Conservation (phyloP, 2,113 vertebrate genomes). For the Castor canadensis region DNA sequence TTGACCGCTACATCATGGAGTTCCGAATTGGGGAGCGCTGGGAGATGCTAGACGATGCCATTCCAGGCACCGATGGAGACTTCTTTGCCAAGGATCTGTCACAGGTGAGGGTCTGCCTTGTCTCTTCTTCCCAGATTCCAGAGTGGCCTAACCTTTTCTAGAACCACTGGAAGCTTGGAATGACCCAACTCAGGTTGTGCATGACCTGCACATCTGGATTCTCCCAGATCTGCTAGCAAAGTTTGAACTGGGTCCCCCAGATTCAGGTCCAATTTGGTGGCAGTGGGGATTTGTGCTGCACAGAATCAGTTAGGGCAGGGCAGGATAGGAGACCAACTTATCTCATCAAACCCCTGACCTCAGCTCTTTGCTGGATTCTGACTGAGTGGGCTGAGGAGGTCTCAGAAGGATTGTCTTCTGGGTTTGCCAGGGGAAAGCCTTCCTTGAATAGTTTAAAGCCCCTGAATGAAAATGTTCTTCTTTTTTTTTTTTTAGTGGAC, state of each 20-base stretch:
- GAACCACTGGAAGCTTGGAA: not conserved
- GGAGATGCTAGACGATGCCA: constrained; percentile 95
- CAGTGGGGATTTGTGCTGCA: not conserved
- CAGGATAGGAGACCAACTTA: not conserved
- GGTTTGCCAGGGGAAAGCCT: not conserved
- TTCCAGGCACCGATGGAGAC: constrained; percentile 92
- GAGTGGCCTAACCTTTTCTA: not conserved
- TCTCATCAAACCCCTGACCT: not conserved
- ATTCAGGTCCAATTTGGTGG: not conserved
- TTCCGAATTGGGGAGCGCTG: constrained; percentile 96
- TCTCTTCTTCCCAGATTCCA: not conserved
- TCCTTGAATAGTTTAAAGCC: not conserved
- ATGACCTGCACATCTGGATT: not conserved
- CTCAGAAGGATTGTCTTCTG: not conserved
- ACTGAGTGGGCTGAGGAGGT: not conserved
- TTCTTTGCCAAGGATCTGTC: constrained; percentile 97
- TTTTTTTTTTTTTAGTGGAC: not conserved
- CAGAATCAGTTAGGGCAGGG: not conserved
- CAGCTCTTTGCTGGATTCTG: not conserved
- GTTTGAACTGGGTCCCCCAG: not conserved
- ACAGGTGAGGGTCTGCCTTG: constrained; percentile 90
- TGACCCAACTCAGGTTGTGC: not conserved
- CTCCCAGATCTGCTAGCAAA: not conserved
- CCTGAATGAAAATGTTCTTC: not conserved
- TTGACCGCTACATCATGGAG: constrained; percentile 97